phyloP scores from a whole-genome alignment of 2,888 invertebrate genomes.

The Gnatocerus cornutus region DNA sequence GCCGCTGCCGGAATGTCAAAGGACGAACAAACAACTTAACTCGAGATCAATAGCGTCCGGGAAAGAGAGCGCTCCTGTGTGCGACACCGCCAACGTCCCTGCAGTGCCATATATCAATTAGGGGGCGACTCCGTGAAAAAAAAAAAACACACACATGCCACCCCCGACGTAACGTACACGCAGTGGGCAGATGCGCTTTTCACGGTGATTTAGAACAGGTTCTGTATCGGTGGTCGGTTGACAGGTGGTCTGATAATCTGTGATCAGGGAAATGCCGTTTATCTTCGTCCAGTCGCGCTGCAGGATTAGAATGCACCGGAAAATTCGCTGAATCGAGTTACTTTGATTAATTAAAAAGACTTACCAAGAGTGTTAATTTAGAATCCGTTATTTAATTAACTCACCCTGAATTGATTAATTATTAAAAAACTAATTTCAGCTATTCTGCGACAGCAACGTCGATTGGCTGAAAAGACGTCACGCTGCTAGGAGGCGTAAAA shows the following conservation, averaged over 20 bases:
- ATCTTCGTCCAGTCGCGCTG: constrained; percentile 61
- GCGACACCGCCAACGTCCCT: constrained; percentile 60
- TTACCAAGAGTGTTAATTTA: constrained; percentile 18
- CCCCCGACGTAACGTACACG: constrained; percentile 30
- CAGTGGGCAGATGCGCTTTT: constrained; percentile 61
- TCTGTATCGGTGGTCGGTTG: constrained; percentile 54
- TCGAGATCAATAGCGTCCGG: constrained; percentile 57
- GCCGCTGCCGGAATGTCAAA: constrained; percentile 55
- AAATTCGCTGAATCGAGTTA: constrained; percentile 2
- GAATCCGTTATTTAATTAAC: constrained; percentile 33
- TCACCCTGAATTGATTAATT: constrained; percentile 33
- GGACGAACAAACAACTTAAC: constrained; percentile 59
- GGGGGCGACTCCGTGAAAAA: constrained; percentile 60
- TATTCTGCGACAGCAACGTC: constrained; percentile 13
- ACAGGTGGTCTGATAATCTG: constrained; percentile 64
- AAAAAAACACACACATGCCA: constrained; percentile 28
- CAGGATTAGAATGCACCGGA: constrained; percentile 30
- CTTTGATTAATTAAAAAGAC: constrained; percentile 28
- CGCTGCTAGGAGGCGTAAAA: constrained; percentile 24
- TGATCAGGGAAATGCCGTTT: constrained; percentile 62
- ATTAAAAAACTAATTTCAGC: constrained; percentile 32
- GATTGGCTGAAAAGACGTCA: constrained; percentile 7
- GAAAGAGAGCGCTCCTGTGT: constrained; percentile 50
- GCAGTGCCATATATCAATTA: constrained; percentile 67
- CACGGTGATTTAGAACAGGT: constrained; percentile 61